Evolutionary conservation across 2,797 vertebrate genomes (phyloP).

Genomic region (Rhodeus uyekii): DNA sequence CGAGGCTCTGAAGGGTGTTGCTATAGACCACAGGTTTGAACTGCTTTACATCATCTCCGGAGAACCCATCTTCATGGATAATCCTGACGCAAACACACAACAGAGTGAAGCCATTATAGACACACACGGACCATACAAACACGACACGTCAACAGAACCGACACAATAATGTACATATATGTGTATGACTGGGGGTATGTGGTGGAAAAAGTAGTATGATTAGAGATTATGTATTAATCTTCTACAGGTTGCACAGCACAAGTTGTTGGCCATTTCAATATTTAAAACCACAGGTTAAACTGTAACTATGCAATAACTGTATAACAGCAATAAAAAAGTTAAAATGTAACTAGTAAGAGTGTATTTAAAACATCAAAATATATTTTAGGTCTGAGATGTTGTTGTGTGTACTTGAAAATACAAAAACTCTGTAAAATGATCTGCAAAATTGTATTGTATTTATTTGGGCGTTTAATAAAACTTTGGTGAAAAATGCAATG

Average conservation of each 20-base stretch:
- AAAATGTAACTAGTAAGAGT: conserved; percentile 14
- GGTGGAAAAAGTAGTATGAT: not conserved
- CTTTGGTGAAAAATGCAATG: not conserved
- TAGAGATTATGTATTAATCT: conserved; percentile 15
- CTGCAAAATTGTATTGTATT: not conserved
- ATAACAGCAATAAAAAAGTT: conserved; percentile 35
- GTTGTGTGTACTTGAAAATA: not conserved
- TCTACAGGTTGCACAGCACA: not conserved
- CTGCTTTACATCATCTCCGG: conserved; percentile 95
- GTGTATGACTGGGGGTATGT: not conserved
- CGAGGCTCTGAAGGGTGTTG: conserved; percentile 98
- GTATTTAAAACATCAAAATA: not conserved
- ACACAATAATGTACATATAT: not conserved
- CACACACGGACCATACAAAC: conserved; percentile 15
- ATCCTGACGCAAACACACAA: conserved; percentile 81
- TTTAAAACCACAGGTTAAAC: conserved; percentile 17
- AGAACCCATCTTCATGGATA: conserved; percentile 98
- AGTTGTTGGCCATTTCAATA: not conserved
- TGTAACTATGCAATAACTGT: conserved; percentile 23
- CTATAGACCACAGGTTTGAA: conserved; percentile 98
- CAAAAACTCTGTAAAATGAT: not conserved
- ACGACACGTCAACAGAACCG: not conserved
- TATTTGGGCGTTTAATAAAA: not conserved
- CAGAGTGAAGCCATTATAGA: conserved; percentile 1
- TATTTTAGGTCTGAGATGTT: not conserved